These are phyloP conservation scores for Mesorhabditis spiculigera DNA, from an alignment of 2,888 invertebrate genomes.

Conservation along the genomic window DNA sequence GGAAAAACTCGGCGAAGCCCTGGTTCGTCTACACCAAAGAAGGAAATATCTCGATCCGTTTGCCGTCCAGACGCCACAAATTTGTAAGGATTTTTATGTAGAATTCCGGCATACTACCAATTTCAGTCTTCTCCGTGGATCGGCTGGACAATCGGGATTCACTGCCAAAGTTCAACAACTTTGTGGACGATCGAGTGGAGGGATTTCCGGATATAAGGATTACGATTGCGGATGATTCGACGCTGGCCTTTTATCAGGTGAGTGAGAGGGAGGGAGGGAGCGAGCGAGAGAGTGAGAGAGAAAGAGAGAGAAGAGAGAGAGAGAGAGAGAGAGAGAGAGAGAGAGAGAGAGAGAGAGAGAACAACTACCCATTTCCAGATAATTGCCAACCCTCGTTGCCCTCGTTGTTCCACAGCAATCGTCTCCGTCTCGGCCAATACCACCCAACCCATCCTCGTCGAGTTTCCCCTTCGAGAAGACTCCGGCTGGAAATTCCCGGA, in stretches of 20 bases:
- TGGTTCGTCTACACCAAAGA: not conserved
- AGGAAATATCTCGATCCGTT: not conserved
- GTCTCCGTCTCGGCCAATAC: slow-evolving; percentile 25
- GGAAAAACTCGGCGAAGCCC: not conserved
- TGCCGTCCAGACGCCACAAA: not conserved
- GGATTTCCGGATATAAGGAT: slow-evolving; percentile 16
- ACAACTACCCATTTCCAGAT: slow-evolving; percentile 20
- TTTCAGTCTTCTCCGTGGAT: slow-evolving; percentile 36
- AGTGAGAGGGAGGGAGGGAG: no score
- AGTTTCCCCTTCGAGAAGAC: slow-evolving; percentile 35
- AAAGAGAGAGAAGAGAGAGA: no score
- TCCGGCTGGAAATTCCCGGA: slow-evolving; percentile 50
- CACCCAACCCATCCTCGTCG: slow-evolving; percentile 29
- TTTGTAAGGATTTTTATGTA: no score
- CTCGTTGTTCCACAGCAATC: slow-evolving; percentile 28
- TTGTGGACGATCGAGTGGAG: slow-evolving; percentile 30
- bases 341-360: no score
- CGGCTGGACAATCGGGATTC: slow-evolving; percentile 28
- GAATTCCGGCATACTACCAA: no score
- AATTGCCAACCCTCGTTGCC: slow-evolving; percentile 27
- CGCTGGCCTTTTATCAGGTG: not conserved
- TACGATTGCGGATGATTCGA: not conserved
- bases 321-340: no score
- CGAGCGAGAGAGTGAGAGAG: no score
- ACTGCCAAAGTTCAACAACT: slow-evolving; percentile 41